Percentiles rank a stretch among this genome's conserved stretches.
Evolutionary conservation across 2,888 invertebrate genomes (phyloP).

Genomic region (Eledone cirrhosa): DNA sequence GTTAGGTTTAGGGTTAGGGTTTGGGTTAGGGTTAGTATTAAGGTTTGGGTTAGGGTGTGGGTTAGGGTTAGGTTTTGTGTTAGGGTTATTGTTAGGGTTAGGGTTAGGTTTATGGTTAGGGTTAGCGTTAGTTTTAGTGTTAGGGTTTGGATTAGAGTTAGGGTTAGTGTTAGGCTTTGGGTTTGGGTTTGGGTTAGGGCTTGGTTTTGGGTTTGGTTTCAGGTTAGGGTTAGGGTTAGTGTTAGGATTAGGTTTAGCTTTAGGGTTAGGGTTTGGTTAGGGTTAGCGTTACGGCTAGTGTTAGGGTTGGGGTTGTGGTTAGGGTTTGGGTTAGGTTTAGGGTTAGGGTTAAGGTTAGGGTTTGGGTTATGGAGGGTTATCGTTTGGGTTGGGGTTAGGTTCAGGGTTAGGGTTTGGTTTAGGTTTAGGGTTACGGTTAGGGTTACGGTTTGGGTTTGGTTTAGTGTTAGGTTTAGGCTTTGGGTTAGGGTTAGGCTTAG

Average conservation of each 20-base stretch:
- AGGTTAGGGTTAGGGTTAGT: neutral
- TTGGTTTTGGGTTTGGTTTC: neutral
- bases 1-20: too few relatives aligned
- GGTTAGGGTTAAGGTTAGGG: too few relatives aligned
- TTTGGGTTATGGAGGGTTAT: too few relatives aligned
- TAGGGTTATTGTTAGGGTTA: neutral
- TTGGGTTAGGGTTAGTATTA: too few relatives aligned
- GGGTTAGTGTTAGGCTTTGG: neutral
- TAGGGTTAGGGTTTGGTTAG: neutral
- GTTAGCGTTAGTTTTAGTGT: neutral
- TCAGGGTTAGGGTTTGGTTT: too few relatives aligned
- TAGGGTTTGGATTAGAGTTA: neutral
- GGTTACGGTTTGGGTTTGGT: neutral
- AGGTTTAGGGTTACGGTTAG: neutral
- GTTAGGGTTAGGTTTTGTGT: slow-evolving; percentile 4
- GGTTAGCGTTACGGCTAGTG: neutral
- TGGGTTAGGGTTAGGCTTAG: neutral
- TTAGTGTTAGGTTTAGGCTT: neutral
- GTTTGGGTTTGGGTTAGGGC: neutral
- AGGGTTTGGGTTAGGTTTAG: too few relatives aligned
- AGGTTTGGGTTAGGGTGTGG: neutral
- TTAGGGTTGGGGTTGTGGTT: too few relatives aligned
- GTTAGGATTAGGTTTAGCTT: neutral
- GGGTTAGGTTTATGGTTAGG: neutral
- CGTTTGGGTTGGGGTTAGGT: too few relatives aligned